phyloP scores from a whole-genome alignment of 2,113 vertebrate species.

The Megatriorchis doriae region DNA sequence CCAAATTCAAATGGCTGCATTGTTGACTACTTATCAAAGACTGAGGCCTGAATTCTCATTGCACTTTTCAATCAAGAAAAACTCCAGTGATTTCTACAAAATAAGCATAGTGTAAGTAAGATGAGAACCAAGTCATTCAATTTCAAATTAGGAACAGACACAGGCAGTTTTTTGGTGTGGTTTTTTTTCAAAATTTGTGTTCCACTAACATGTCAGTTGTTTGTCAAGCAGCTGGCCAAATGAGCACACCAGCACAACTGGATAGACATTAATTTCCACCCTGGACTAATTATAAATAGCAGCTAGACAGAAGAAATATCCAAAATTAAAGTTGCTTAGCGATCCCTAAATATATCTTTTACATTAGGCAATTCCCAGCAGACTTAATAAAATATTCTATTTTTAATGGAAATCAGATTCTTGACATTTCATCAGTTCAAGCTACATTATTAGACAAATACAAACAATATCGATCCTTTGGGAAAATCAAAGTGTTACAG shows the following conservation, averaged over 20 bases:
- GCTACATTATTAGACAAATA: slow-evolving; percentile 9
- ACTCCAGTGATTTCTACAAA: not conserved
- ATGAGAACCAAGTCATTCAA: not conserved
- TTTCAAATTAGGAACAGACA: not conserved
- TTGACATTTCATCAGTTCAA: not conserved
- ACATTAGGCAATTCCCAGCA: not conserved
- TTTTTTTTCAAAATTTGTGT: not conserved
- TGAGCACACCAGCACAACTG: not conserved
- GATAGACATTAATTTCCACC: not conserved
- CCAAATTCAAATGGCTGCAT: not conserved
- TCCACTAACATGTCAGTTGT: not conserved
- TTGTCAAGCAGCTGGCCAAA: not conserved
- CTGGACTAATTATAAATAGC: slow-evolving; percentile 30
- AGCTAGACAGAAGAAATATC: slow-evolving; percentile 16
- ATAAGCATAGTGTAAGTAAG: not conserved
- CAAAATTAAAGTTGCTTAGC: not conserved
- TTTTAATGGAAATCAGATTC: slow-evolving; percentile 40
- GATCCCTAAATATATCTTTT: slow-evolving; percentile 13
- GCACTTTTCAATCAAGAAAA: not conserved
- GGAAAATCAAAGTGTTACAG: not conserved
- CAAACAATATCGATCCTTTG: not conserved
- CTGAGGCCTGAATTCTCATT: not conserved
- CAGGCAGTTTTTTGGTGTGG: not conserved
- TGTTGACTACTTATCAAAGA: not conserved
- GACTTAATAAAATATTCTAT: not conserved